Conservation (phyloP, 1,140 invertebrate genomes). For the Eciton burchellii region DNA sequence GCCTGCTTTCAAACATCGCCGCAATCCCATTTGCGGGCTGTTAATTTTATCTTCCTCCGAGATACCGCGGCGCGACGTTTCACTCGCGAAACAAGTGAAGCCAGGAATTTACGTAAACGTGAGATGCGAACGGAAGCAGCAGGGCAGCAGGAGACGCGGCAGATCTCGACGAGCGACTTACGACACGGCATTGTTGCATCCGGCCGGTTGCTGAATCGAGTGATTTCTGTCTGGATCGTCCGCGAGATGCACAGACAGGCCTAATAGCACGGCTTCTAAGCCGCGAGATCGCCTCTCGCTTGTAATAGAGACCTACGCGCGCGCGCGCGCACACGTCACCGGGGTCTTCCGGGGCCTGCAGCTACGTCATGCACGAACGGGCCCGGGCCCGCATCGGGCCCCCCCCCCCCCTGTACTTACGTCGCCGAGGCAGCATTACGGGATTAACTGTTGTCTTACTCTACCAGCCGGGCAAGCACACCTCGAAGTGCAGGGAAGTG, state of each 20-base stretch:
- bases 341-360: slow-evolving; percentile 47
- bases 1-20: too few species aligned
- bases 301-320: slow-evolving; percentile 52
- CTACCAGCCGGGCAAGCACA: slow-evolving; percentile 4
- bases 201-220: slow-evolving; percentile 43
- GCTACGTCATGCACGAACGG: slow-evolving; percentile 55
- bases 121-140: background rate
- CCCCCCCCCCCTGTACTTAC: slow-evolving; percentile 38
- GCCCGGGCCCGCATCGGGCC: slow-evolving; percentile 1
- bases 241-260: slow-evolving; percentile 43
- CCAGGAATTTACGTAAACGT: background rate
- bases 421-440: slow-evolving; percentile 54
- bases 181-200: slow-evolving; percentile 37
- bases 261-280: slow-evolving; percentile 56
- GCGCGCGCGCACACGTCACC: slow-evolving; percentile 44
- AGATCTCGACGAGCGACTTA: too few species aligned
- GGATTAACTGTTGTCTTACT: slow-evolving; percentile 49
- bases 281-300: slow-evolving; percentile 58
- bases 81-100: too few species aligned
- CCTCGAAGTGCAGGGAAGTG: slow-evolving; percentile 11
- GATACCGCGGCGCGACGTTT: too few species aligned
- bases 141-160: too few species aligned
- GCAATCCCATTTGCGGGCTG: too few species aligned
- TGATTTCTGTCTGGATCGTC: slow-evolving; percentile 40
- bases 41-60: too few species aligned